phyloP scores from a whole-genome alignment of 2,888 invertebrate species.

The Acrobeloides nanus region DNA sequence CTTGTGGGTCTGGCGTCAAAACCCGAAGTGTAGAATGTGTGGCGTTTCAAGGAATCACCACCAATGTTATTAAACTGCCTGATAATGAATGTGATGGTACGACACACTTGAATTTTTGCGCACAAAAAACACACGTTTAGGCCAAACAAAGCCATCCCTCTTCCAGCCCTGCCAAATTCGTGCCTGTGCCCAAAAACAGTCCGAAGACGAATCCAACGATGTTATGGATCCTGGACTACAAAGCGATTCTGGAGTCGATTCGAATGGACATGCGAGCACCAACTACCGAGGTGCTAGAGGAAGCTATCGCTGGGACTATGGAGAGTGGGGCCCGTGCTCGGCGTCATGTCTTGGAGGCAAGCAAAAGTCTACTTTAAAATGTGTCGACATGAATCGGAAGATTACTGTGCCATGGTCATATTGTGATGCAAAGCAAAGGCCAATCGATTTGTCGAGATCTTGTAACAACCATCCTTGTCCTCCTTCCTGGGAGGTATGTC shows the following conservation, averaged over 20 bases:
- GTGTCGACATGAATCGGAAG: constrained; percentile 25
- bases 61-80: constrained; percentile 42
- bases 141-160: constrained; percentile 38
- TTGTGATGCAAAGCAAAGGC: constrained; percentile 77
- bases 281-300: constrained; percentile 4
- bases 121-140: constrained; percentile 23
- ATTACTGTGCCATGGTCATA: constrained; percentile 70
- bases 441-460: constrained; percentile 73
- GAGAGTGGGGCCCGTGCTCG: constrained; percentile 68
- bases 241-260: neutral
- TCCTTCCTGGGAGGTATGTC: constrained; percentile 62
- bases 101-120: constrained; percentile 5
- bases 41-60: constrained; percentile 43
- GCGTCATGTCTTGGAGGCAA: constrained; percentile 57
- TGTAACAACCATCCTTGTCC: constrained; percentile 94
- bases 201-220: too few species aligned
- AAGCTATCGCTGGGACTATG: constrained; percentile 38
- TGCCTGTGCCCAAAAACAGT: constrained; percentile 31
- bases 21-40: constrained; percentile 34
- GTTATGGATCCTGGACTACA: too few species aligned
- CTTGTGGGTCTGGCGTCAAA: constrained; percentile 33
- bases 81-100: constrained; percentile 50
- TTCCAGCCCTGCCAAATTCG: constrained; percentile 47
- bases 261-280: constrained; percentile 9
- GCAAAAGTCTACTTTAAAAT: constrained; percentile 41